A percentile compares a stretch with the other conserved stretches of the same genome.
phyloP scores from a whole-genome alignment of 2,888 invertebrate genomes.

The Drosophila putrida region DNA sequence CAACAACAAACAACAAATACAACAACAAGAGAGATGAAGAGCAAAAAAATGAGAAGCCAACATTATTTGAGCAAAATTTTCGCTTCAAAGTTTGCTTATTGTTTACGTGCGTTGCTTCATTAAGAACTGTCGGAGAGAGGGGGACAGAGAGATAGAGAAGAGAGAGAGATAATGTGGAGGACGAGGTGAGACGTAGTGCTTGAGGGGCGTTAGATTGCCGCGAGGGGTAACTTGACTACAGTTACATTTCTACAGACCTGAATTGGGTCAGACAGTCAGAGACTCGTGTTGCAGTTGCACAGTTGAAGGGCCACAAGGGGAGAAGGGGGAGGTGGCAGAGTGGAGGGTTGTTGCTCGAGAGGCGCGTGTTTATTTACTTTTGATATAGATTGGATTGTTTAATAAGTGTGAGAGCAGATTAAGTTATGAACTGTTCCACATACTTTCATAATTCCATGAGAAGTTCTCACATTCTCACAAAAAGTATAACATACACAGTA shows the following conservation, averaged over 20 bases:
- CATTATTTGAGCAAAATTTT: constrained; percentile 79
- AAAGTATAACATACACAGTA: neutral
- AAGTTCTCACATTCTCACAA: constrained; percentile 33
- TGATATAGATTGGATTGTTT: constrained; percentile 76
- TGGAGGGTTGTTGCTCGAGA: constrained; percentile 48
- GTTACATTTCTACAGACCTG: constrained; percentile 52
- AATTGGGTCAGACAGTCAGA: constrained; percentile 75
- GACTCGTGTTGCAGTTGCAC: constrained; percentile 56
- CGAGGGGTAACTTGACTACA: constrained; percentile 71
- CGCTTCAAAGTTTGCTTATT: constrained; percentile 79
- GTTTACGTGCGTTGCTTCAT: constrained; percentile 79
- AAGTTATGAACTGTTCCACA: constrained; percentile 55
- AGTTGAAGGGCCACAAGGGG: neutral
- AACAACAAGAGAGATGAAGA: constrained; percentile 22
- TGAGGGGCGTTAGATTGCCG: constrained; percentile 43
- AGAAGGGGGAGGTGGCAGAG: neutral
- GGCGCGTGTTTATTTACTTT: constrained; percentile 77
- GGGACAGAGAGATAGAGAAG: neutral
- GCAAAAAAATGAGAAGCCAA: constrained; percentile 58
- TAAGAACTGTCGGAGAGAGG: constrained; percentile 58
- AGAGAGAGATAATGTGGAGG: neutral
- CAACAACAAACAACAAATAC: constrained; percentile 24
- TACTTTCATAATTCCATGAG: constrained; percentile 18
- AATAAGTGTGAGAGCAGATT: constrained; percentile 60
- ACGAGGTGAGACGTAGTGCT: constrained; percentile 18